Evolutionary conservation across 64 coral and sea anemone species (phyloP).

Genomic region (Astreopora myriophthalma): DNA sequence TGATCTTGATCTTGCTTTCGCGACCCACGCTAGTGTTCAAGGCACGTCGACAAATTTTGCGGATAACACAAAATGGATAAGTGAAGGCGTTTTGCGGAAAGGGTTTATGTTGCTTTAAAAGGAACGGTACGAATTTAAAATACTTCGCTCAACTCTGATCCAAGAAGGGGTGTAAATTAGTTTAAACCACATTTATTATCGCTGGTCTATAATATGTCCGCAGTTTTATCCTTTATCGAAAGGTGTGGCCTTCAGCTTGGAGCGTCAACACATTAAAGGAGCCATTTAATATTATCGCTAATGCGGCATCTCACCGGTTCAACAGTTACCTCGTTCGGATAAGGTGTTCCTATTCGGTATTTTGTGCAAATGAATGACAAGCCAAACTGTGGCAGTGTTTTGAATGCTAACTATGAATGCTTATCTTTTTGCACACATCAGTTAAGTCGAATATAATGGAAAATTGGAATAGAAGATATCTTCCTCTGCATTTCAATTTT

Average conservation of each 20-base stretch:
- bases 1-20: not conserved
- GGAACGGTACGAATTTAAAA: not conserved
- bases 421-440: not conserved
- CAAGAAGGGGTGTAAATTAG: constrained; percentile 17
- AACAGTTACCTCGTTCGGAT: not conserved
- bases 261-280: not conserved
- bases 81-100: not conserved
- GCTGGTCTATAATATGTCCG: not conserved
- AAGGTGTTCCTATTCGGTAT: not conserved
- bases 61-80: too few relatives aligned
- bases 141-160: not conserved
- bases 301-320: not conserved
- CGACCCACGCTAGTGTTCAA: not conserved
- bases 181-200: not conserved
- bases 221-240: not conserved
- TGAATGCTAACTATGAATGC: not conserved
- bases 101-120: not conserved
- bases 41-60: not conserved
- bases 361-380: not conserved
- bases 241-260: not conserved
- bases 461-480: too few relatives aligned
- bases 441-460: too few relatives aligned
- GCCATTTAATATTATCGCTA: not conserved
- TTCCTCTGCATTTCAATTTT: too few relatives aligned
- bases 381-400: not conserved